Conservation (phyloP, 2,888 invertebrate genomes). For the Alentia gelatinosa region DNA sequence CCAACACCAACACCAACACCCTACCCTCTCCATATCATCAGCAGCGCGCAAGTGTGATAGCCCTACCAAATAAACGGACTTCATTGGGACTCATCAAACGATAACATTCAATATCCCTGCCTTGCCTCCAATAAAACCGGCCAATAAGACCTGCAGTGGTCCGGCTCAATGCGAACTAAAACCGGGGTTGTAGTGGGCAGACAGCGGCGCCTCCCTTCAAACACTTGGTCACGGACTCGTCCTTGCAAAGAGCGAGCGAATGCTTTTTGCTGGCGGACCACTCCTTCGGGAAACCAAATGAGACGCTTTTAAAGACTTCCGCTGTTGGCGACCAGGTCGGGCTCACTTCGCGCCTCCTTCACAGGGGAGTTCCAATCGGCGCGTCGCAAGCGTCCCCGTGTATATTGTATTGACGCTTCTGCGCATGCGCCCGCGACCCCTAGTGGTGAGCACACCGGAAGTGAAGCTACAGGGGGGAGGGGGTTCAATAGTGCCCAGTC, state of each 20-base stretch:
- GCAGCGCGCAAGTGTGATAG: neutral
- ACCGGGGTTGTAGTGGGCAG: neutral
- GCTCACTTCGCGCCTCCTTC: neutral
- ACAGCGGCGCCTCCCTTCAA: neutral
- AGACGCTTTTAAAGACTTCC: neutral
- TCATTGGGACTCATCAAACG: neutral
- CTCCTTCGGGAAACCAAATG: neutral
- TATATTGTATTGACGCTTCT: neutral
- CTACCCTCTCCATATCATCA: neutral
- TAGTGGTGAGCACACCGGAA: too few species aligned
- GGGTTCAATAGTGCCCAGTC: too few species aligned
- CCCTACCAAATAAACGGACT: neutral
- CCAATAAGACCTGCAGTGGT: neutral
- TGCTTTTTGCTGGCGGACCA: too few species aligned
- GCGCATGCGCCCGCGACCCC: neutral
- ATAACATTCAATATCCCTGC: slow-evolving; percentile 19
- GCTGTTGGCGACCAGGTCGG: neutral
- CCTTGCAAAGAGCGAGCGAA: too few species aligned
- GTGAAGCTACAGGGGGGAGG: too few species aligned
- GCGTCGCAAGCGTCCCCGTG: neutral
- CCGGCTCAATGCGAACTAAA: neutral
- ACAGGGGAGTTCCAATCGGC: slow-evolving; percentile 2
- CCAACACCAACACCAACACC: too few species aligned
- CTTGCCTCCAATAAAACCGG: neutral
- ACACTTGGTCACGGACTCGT: neutral